Evolutionary conservation across 2,113 vertebrate species (phyloP), one percentile per base, ranked within the genome.

Genomic region (Psittacus erithacus): DNA sequence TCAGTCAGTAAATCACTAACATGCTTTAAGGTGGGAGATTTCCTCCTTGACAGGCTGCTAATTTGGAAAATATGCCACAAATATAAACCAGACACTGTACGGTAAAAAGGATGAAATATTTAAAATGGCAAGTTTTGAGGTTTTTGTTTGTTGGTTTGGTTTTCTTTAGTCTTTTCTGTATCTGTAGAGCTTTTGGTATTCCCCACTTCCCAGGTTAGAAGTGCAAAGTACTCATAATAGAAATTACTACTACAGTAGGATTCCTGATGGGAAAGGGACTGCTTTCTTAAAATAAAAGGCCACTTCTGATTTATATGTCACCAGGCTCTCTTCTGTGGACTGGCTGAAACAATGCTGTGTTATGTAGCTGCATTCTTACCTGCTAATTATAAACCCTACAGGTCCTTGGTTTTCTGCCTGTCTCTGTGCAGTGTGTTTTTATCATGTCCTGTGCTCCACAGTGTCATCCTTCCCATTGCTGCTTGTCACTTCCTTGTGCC

Each of bases 381-480:
- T 25, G 69, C 88, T 88, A 95, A 92, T 91, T 78, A 60, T 91
- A 71, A 94, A 75, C 35, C 59, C 43, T n/a, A 10, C 76, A 81
- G 55, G 43, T 82, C 47, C 49, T 78, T 88, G 38, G 70, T 94
- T 88, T 86, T 41, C 49, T 90, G 74, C 84, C 67, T 65, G n/a
- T 90, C 46, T 92, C 80, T 57, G 47, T 0, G 1, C 85, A 69
- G 13, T 64, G 81, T 90, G 91, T 91, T 91, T 82, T 81, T 81
- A 23, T 64, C 50, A 14, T 88, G 88, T 90, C 49, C 79, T 86
- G 29, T 86, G 62, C 25, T 86, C 33, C 7, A 6, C 0, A 1
- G 41, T 81, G n/a, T 88, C 79, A 46, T 81, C n/a, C 28, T 84
- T 41, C 49, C 41, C 68, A 3, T n/a, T 84, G 84, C 84, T 83